Conservation (phyloP, 1,140 invertebrate species). For the Sarcophaga peregrina region DNA sequence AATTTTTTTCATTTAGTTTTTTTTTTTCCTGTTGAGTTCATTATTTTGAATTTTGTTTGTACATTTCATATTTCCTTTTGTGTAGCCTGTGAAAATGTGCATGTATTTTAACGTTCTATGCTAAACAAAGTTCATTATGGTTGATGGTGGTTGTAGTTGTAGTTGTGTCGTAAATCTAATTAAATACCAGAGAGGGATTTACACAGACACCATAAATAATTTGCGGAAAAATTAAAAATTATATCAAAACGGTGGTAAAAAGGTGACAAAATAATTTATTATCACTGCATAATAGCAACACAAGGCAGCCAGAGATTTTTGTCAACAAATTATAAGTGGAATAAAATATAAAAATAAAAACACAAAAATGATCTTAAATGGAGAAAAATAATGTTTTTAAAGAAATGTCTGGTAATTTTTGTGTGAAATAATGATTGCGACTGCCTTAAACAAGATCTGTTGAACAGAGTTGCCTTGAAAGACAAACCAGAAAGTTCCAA, state of each 20-base stretch:
- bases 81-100: neutral
- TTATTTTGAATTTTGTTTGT: no score
- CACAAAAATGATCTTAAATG: no score
- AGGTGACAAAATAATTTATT: conserved; percentile 20
- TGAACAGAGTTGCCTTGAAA: neutral
- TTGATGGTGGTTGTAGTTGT: neutral
- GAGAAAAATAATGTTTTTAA: no score
- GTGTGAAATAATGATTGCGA: no score
- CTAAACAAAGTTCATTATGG: neutral
- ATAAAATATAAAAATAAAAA: neutral
- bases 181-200: conserved; percentile 15
- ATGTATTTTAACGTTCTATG: neutral
- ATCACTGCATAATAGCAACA: neutral
- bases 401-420: no score
- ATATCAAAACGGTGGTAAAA: neutral
- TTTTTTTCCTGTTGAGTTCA: no score
- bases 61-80: no score
- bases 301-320: neutral
- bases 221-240: neutral
- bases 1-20: no score
- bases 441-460: no score
- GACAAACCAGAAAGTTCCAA: neutral
- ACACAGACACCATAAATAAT: conserved; percentile 22
- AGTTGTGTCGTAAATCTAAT: conserved; percentile 9
- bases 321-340: conserved; percentile 1